Evolutionary conservation across 1,140 invertebrate species (phyloP), one percentile per base, ranked within the genome.

Genomic region (Chrysomallon squamiferum): DNA sequence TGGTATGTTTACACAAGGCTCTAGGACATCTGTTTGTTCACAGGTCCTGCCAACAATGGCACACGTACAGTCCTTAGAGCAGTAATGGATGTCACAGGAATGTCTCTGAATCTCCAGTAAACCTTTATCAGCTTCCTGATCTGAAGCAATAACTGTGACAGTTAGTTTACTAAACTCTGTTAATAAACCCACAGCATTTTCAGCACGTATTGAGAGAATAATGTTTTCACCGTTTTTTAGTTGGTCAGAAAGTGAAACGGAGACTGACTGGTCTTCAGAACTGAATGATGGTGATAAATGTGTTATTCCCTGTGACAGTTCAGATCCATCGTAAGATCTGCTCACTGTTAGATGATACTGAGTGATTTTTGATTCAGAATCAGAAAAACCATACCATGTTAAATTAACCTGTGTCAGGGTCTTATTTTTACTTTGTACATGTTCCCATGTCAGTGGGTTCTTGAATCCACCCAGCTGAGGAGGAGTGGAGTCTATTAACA

Each of bases 21-120:
- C 9, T 25, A 27, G 22, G 13, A 5, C 30, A 7, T 20, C 3
- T 20, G 45, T n/a, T 47, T n/a, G 45, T 13, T 27, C 33, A 59
- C 75, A 77, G 33, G 68, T 66, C 25, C 58, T 43, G 1, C 75
- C 73, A 25, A 62, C 30, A 27, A 67, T 59, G 18, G 70, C 70
- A 63, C 75, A 77, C 5, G 74, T 71, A 49, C 75, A 77, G 13
- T 75, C 73, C 4, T 64, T 59, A 13, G 68, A 69, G 52, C 75
- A 77, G 60, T 66, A 74, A 13, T 69, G 45, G 4, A 54, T 35
- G 13, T 47, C 45, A 63, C 73, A 75, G n/a, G 71, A 75, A 50
- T 72, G 68, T 15, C 57, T 68, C 60, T 65, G 27, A 2, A 69
- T 13, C 5, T 57, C n/a, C 35, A 75, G 66, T 18, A 33, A 29